phyloP scores from a whole-genome alignment of 53 echinoderm and acorn worm species.

The Mesocentrotus franciscanus region DNA sequence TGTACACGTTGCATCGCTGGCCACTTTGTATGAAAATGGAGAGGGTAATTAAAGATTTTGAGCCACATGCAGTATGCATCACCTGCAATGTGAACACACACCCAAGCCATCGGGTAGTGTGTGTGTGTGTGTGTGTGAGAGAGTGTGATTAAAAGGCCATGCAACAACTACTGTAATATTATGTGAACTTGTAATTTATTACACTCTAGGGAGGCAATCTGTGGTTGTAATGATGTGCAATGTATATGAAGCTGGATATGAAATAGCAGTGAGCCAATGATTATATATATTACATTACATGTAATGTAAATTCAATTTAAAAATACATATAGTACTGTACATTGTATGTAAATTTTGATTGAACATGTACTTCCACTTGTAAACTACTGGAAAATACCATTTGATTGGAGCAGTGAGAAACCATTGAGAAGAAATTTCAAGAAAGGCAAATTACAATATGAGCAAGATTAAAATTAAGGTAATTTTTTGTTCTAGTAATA shows the following conservation, averaged over 20 bases:
- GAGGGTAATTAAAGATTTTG: constrained; percentile 20
- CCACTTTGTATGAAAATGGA: background rate
- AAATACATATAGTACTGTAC: too few species aligned
- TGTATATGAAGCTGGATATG: background rate
- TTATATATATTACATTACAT: background rate
- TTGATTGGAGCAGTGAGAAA: too few species aligned
- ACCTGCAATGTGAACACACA: background rate
- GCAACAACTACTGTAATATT: background rate
- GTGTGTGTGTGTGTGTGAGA: too few species aligned
- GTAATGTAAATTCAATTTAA: background rate
- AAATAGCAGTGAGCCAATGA: background rate
- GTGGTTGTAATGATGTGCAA: background rate
- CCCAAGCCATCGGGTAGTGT: background rate
- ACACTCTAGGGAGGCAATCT: constrained; percentile 5
- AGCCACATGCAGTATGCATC: background rate
- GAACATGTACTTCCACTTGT: too few species aligned
- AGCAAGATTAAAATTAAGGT: too few species aligned
- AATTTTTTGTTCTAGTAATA: too few species aligned
- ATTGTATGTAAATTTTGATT: too few species aligned
- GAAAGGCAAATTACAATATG: too few species aligned
- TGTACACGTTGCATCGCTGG: background rate
- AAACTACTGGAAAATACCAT: too few species aligned
- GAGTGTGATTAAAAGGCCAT: constrained; percentile 6
- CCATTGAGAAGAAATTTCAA: too few species aligned
- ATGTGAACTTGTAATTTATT: constrained; percentile 7